These are phyloP conservation scores for Sebastes steindachneri DNA, from an alignment of 2,797 vertebrate species.

Conservation along the genomic window DNA sequence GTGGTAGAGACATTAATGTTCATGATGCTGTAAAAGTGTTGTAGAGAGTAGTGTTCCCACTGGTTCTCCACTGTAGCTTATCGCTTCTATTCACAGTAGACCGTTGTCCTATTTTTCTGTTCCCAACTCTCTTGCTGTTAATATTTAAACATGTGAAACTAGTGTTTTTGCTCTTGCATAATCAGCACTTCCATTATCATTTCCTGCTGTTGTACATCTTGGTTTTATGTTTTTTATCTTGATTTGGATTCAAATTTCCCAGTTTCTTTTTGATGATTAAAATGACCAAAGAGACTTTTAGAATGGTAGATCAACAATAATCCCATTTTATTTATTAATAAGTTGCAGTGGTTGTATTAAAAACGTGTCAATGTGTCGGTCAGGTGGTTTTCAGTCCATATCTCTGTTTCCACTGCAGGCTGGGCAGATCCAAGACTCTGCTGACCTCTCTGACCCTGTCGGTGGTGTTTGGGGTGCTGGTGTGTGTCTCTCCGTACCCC, in stretches of 20 bases:
- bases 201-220: neutral
- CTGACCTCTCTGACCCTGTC: conserved; percentile 87
- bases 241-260: neutral
- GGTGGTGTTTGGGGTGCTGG: conserved; percentile 88
- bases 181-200: neutral
- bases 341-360: neutral
- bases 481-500: conserved; percentile 88
- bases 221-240: neutral
- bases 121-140: neutral
- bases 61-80: neutral
- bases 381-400: neutral
- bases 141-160: neutral
- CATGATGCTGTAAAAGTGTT: neutral
- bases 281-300: neutral
- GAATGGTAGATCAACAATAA: neutral
- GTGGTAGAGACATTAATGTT: neutral
- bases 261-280: neutral
- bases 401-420: conserved; percentile 68
- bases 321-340: neutral
- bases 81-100: neutral
- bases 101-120: neutral
- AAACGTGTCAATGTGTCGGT: neutral
- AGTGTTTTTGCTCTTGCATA: neutral
- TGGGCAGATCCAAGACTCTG: conserved; percentile 87
- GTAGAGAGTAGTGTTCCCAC: neutral